Evolutionary conservation across 2,888 invertebrate species (phyloP), one percentile per base, ranked within the genome.

Genomic region (Phengaris alcon): DNA sequence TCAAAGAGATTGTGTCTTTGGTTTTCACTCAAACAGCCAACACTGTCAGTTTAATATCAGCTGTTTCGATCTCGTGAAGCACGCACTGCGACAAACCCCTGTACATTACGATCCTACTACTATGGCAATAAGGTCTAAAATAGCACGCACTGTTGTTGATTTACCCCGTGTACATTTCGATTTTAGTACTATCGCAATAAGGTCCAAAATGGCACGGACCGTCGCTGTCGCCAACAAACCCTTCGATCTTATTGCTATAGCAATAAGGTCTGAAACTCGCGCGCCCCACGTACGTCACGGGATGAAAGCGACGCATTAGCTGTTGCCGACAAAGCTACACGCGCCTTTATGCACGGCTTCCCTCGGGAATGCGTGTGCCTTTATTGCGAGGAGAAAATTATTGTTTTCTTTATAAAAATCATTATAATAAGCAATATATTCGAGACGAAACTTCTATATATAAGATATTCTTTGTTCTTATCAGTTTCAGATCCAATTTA

Each of bases 291-390:
- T 35, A 6, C 35, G 35, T 35, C 35, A 6, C 55, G 35, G 0
- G 64, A 64, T 64, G 35, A 64, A 64, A 64, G 64, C 22, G 35
- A 35, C 64, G 64, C 64, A 64, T 64, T 35, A 64, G 64, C 64
- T 64, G 35, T 64, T 12, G 35, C 2, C 35, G 64, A 64, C 64
- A 35, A 64, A 64, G 64, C 10, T 6, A 64, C 35, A 64, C 35
- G 15, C 10, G 64, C 35, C 35, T 64, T 64, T 64, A 35, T 35
- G 12, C 35, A 35, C 64, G 64, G 35, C 64, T 64, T 64, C 35
- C 64, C 64, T 12, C 64, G 64, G 64, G 35, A 35, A 64, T 10
- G 64, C 64, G 22, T 15, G 64, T 35, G 52, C 52, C 64, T 35
- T 35, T 64, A 64, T 64, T 10, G 64, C 64, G 64, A 35, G 35